Percentiles rank a stretch among this genome's conserved stretches.
These are phyloP conservation scores for Oreochromis mossambicus DNA, from an alignment of 2,797 vertebrate species.

Conservation along the genomic window DNA sequence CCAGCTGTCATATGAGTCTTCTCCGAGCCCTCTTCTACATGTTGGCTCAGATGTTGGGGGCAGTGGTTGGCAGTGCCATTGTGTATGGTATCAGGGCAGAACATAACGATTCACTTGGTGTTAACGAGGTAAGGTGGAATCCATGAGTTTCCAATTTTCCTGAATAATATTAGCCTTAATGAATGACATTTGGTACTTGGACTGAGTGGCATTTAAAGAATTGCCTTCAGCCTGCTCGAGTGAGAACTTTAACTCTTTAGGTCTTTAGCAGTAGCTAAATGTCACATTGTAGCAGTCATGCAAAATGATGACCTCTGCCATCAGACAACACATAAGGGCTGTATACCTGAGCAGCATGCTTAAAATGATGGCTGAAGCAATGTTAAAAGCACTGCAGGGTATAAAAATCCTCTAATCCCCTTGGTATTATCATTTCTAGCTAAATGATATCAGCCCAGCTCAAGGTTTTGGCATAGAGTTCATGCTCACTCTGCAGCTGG, in stretches of 20 bases:
- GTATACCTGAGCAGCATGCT: neutral
- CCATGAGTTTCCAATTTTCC: neutral
- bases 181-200: neutral
- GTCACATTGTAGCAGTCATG: neutral
- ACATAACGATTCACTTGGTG: slow-evolving; percentile 67
- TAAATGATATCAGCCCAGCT: slow-evolving; percentile 57
- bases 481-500: slow-evolving; percentile 83
- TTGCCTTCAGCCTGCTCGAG: neutral
- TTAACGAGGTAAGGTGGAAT: slow-evolving; percentile 49
- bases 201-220: slow-evolving; percentile 21
- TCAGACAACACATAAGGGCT: neutral
- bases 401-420: neutral
- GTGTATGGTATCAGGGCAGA: slow-evolving; percentile 72
- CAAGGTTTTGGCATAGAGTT: slow-evolving; percentile 83
- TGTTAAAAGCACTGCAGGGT: neutral
- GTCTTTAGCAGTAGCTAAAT: neutral
- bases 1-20: slow-evolving; percentile 83
- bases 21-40: slow-evolving; percentile 79
- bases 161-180: neutral
- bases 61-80: slow-evolving; percentile 78
- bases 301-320: neutral
- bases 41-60: slow-evolving; percentile 79
- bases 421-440: neutral
- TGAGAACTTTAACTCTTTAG: neutral
- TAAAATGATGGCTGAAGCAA: neutral